A percentile compares a stretch with the other conserved stretches of the same genome.
Conservation (phyloP, 2,888 invertebrate genomes). For the Pollenia labialis region DNA sequence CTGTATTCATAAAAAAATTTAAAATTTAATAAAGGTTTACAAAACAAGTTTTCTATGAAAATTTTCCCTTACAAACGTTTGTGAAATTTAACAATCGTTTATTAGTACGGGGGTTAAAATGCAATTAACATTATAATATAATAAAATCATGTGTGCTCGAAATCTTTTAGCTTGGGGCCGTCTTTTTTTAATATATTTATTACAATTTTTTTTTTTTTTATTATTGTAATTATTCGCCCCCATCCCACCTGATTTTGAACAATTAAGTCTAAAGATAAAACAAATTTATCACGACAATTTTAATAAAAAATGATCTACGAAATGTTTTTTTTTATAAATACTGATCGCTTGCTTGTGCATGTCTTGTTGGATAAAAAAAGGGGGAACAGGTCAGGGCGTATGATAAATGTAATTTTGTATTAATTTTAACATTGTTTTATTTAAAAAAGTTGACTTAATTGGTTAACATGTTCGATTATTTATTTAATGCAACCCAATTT, state of each 20-base stretch:
- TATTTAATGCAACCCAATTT: slow-evolving; percentile 4
- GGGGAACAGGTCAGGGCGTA: not conserved
- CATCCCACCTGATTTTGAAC: not conserved
- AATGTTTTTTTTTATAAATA: not conserved
- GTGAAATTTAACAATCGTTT: too few species aligned
- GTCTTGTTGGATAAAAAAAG: not conserved
- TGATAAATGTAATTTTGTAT: slow-evolving; percentile 21
- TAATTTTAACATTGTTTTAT: slow-evolving; percentile 3
- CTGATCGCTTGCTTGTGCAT: not conserved
- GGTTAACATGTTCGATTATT: not conserved
- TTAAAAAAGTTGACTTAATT: not conserved
- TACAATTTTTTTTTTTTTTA: not conserved
- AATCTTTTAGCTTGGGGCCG: not conserved
- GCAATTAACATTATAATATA: too few species aligned
- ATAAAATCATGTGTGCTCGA: slow-evolving; percentile 5
- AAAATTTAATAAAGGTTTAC: too few species aligned
- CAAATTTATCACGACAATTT: slow-evolving; percentile 37
- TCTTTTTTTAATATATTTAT: not conserved
- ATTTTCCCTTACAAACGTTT: too few species aligned
- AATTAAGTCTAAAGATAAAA: slow-evolving; percentile 36
- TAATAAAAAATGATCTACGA: slow-evolving; percentile 29
- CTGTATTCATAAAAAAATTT: too few species aligned
- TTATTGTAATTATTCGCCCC: not conserved
- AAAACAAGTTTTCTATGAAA: too few species aligned
- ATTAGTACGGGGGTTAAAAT: too few species aligned